Base-by-base conservation (phyloP, 2,888 invertebrate species). In the Drosophila macrothrix region DNA sequence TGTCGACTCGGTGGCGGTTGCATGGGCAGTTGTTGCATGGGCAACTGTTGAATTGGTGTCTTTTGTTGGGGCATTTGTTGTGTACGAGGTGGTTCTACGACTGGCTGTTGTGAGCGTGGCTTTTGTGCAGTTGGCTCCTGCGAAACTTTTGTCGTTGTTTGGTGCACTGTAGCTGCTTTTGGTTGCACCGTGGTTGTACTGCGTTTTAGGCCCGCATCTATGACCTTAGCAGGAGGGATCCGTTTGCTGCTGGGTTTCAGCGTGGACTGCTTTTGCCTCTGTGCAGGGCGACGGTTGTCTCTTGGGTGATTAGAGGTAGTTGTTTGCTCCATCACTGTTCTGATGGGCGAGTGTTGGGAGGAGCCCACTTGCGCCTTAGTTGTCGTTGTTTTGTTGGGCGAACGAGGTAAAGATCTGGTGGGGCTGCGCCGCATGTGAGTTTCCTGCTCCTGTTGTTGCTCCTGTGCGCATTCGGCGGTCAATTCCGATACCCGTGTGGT, bases 121-220 rank as follows among this genome's bases (percentile, higher is more conserved):
- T 46, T 73, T 59, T 65, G 67, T 53, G 16, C 55, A n/a, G 7
- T n/a, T 46, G n/a, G 56, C 19, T 61, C 64, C 55, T 16, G 41
- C 16, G 10, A 19, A 22, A 33, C 2, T 43, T 29, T 56, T 12
- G 39, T n/a, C 14, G 12, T 28, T 50, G 29, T 22, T n/a, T 46
- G 19, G 6, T 46, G 43, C 22, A 22, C 43, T 6, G 29, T 31
- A 12, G 14, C 4, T 16, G 43, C 25, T n/a, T 25, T 43, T n/a
- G 33, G 12, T 4, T 37, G 55, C n/a, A 25, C 25, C 4, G 49
- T 28, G 6, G n/a, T 46, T 29, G 43, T 31, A 1, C 29, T 59
- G 2, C 65, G 59, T 6, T 28, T 71, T 0, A 76, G 37, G 4
- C 83, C 76, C 0, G 82, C 76, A 73, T 88, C 87, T 22, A 84